Evolutionary conservation across 1,140 invertebrate species (phyloP).

Genomic region (Macrotrachela quadricornifera): DNA sequence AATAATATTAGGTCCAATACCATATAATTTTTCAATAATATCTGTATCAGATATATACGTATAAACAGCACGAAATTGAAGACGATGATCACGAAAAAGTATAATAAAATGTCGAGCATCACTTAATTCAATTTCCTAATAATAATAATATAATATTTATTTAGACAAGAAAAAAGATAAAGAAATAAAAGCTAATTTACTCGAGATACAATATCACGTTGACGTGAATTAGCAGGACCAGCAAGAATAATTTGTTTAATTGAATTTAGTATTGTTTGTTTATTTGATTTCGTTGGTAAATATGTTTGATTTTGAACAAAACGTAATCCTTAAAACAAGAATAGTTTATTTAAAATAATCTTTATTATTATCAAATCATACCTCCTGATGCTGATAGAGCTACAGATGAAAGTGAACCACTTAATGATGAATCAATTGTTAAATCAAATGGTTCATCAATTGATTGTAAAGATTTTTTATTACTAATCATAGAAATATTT

Average conservation of each 20-base stretch:
- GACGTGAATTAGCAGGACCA: conserved; percentile 1
- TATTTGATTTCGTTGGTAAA: neutral
- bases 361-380: too few species aligned
- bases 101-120: conserved; percentile 95
- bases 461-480: too few species aligned
- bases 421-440: too few species aligned
- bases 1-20: conserved; percentile 79
- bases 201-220: neutral
- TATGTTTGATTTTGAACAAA: too few species aligned
- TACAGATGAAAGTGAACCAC: too few species aligned
- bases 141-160: neutral
- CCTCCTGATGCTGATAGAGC: too few species aligned
- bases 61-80: conserved; percentile 89
- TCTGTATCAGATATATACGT: conserved; percentile 78
- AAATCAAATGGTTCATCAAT: too few species aligned
- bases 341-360: too few species aligned
- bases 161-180: neutral
- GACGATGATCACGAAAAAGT: conserved; percentile 85
- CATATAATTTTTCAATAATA: conserved; percentile 71
- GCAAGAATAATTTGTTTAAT: conserved; percentile 5
- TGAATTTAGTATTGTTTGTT: conserved; percentile 5
- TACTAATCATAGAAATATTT: too few species aligned
- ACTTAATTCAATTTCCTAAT: conserved; percentile 59
- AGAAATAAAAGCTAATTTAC: neutral
- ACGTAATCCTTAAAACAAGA: too few species aligned